Base-by-base conservation (phyloP, 2,888 invertebrate species). In the Himalopsyche japonica region DNA sequence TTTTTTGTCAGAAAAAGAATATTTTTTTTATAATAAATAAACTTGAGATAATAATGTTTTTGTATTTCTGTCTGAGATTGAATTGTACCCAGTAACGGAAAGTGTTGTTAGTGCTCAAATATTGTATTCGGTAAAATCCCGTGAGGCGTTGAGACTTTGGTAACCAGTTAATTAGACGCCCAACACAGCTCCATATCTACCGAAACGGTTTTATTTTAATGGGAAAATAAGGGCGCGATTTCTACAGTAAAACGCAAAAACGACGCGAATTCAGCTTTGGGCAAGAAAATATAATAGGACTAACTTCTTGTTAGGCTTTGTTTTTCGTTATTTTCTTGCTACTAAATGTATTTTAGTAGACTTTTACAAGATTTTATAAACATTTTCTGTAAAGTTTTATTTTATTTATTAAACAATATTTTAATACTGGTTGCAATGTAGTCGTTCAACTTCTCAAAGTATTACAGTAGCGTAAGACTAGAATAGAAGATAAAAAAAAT, bases 101-200 rank as follows among this genome's bases (percentile, higher is more conserved):
- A 57, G 57, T 57, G 24, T 57, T 57, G n/a, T 57, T n/a, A 24
- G 57, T 57, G 57, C 57, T 34, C 76, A 76, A 76, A 64, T 78
- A 82, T 82, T 82, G 82, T 82, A 79, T 82, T 77, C 79, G 37
- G 76, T 70, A 48, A 49, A 80, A 80, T 64, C 80, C 80, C 37
- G 79, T 20, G 70, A 64, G 30, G 70, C 48, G 32, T 24, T 27
- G 32, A 49, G 48, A 24, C 32, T 83, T 79, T 76, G 83, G 83
- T 80, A 80, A 79, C 83, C 76, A 79, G 83, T 83, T 83, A 83
- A 83, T 83, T 83, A 83, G 83, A 83, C 83, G 79, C 64, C 79
- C 79, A 24, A 20, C 57, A 20, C 57, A 57, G 57, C 57, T 24
- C 34, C 27, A 32, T 37, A 76, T 76, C 77, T 37, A 27, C n/a